These are phyloP conservation scores for Edolisoma coerulescens DNA, from an alignment of 2,113 vertebrate species.

Conservation along the genomic window DNA sequence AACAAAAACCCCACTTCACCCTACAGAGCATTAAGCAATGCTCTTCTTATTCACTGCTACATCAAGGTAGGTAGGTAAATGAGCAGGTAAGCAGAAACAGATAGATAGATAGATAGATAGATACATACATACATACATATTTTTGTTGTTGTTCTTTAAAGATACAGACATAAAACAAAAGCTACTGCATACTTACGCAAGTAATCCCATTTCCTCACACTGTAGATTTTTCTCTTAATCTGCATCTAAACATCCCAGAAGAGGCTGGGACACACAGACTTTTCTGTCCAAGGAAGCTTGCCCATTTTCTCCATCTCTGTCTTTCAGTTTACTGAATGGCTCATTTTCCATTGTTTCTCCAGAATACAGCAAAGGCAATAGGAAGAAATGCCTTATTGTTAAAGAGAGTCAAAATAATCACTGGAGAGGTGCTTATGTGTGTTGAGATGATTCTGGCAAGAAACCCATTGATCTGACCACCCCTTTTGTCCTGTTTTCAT, in stretches of 20 bases:
- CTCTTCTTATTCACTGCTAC: not conserved
- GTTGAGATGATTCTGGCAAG: not conserved
- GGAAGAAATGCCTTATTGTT: not conserved
- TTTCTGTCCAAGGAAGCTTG: not conserved
- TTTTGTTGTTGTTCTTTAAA: not conserved
- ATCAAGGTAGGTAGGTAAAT: not conserved
- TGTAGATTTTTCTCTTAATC: not conserved
- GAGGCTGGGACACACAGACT: not conserved
- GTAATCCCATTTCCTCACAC: not conserved
- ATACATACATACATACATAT: too few relatives aligned
- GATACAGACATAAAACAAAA: not conserved
- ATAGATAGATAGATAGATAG: rapidly evolving
- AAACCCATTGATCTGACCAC: not conserved
- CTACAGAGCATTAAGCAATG: not conserved
- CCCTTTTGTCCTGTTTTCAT: not conserved
- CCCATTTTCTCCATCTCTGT: not conserved
- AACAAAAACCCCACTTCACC: not conserved
- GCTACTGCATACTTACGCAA: not conserved
- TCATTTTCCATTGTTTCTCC: not conserved
- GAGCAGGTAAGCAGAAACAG: not conserved
- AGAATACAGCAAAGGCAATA: not conserved
- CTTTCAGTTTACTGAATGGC: not conserved
- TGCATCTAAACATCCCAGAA: not conserved
- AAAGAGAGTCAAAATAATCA: not conserved
- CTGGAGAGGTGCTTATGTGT: not conserved